Percentiles rank a stretch among this genome's conserved stretches.
Conservation (phyloP, 2,113 vertebrate genomes). For the Pelusios castaneus region DNA sequence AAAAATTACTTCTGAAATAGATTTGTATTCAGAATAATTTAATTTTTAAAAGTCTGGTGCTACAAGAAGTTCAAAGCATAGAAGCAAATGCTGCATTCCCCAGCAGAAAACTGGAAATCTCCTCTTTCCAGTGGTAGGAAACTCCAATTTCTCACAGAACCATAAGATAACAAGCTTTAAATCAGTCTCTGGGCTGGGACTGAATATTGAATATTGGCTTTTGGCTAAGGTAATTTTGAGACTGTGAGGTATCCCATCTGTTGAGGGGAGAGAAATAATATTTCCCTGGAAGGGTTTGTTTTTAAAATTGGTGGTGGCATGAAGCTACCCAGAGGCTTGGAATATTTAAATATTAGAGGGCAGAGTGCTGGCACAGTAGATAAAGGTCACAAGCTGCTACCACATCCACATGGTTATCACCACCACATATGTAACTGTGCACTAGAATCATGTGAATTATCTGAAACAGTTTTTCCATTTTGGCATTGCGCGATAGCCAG, state of each 20-base stretch:
- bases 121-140: background rate
- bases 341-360: background rate
- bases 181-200: background rate
- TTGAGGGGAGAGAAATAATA: background rate
- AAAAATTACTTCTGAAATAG: background rate
- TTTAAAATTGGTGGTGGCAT: background rate
- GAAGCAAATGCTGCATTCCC: background rate
- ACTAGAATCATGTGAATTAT: background rate
- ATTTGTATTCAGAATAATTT: background rate
- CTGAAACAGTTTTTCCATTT: background rate
- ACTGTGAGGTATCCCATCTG: background rate
- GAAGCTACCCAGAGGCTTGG: background rate
- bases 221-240: background rate
- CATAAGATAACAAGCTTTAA: background rate
- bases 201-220: background rate
- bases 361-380: background rate
- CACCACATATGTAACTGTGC: background rate
- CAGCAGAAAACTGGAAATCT: background rate
- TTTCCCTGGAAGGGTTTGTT: background rate
- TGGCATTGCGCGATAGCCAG: background rate
- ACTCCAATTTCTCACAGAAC: background rate
- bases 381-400: background rate
- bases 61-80: background rate
- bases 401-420: conserved; percentile 5
- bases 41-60: background rate